Evolutionary conservation across 2,113 vertebrate species (phyloP).

Genomic region (Neodontobutis hainanensis): DNA sequence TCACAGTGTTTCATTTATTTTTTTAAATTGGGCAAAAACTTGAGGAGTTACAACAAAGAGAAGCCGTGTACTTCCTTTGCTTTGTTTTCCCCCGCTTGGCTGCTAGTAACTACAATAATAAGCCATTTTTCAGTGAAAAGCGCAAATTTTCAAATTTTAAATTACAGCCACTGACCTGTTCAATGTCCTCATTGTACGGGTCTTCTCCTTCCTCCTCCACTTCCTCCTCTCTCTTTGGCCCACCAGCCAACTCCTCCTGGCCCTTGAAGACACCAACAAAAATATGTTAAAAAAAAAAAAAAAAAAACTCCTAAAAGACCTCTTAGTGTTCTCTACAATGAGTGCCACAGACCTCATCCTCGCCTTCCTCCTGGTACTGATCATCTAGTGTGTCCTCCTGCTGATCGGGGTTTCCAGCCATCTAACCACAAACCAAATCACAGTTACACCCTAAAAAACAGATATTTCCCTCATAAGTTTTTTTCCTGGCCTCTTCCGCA

Average conservation of each 20-base stretch:
- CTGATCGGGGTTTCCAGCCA: conserved; percentile 97
- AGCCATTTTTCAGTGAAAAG: too few relatives aligned
- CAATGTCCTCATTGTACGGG: conserved; percentile 86
- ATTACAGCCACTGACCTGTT: conserved; percentile 78
- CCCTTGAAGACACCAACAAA: conserved; percentile 71
- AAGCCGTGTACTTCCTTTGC: too few relatives aligned
- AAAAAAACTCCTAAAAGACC: too few relatives aligned
- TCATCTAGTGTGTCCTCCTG: conserved; percentile 95
- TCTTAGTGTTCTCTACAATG: too few relatives aligned
- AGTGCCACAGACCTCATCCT: conserved; percentile 86
- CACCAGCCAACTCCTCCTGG: conserved; percentile 89
- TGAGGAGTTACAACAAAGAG: too few relatives aligned
- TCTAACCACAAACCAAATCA: conserved; percentile 72
- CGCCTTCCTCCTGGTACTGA: conserved; percentile 95
- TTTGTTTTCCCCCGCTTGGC: too few relatives aligned
- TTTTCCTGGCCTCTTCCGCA: conserved; percentile 51
- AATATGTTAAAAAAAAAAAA: background rate
- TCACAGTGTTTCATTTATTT: too few relatives aligned
- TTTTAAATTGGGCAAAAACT: too few relatives aligned
- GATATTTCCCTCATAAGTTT: too few relatives aligned
- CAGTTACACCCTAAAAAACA: background rate
- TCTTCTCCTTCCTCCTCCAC: conserved; percentile 85
- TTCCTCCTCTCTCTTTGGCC: conserved; percentile 81
- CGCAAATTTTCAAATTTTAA: too few relatives aligned
- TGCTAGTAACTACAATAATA: too few relatives aligned